Evolutionary conservation across 1,140 invertebrate species (phyloP), one percentile per base, ranked within the genome.

Genomic region (Drosophila carrolli): DNA sequence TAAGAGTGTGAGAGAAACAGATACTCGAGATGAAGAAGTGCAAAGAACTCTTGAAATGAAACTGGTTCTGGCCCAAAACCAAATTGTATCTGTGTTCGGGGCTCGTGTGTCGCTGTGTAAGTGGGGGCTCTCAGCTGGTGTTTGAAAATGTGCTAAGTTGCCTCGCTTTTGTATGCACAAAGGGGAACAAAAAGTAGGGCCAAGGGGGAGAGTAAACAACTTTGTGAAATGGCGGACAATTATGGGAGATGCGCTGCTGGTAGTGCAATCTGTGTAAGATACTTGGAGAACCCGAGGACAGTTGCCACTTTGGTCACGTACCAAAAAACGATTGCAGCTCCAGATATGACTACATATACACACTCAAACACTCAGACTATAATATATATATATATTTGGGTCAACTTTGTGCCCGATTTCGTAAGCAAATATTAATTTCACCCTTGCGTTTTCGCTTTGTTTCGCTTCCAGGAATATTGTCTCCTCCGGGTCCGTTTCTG

Each of bases 401-500:
- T 67, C 72, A 75, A 75, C 38, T 71, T 32, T 38, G 57, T 5
- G 35, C 43, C 56, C 19, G 32, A 62, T 50, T 60, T 61, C 41
- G 27, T 59, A 55, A 59, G 43, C 63, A 76, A 67, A 54, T 54
- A 63, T 73, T 50, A 53, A 58, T 59, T 67, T 67, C 65, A 29
- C 27, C 29, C 10, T 40, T 11, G 10, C 35, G 50, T 27, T 29
- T 70, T 50, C 29, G 32, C 60, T 55, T 66, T n/a, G 55, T 56
- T 77, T 32, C 55, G 40, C 35, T 88, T 84, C n/a, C 63, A 92
- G 92, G 92, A 92, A 92, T 92, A 91, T 89, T 92, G 79, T 92
- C 92, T 91, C 92, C 92, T 92, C 90, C 92, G 91, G 92, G 92
- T 91, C 91, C 92, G 86, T 92, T 92, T 92, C 82, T 92, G 80